Percentiles rank a stretch among this genome's conserved stretches.
Evolutionary conservation across 2,888 invertebrate genomes (phyloP).

Genomic region (Plutella xylostella): DNA sequence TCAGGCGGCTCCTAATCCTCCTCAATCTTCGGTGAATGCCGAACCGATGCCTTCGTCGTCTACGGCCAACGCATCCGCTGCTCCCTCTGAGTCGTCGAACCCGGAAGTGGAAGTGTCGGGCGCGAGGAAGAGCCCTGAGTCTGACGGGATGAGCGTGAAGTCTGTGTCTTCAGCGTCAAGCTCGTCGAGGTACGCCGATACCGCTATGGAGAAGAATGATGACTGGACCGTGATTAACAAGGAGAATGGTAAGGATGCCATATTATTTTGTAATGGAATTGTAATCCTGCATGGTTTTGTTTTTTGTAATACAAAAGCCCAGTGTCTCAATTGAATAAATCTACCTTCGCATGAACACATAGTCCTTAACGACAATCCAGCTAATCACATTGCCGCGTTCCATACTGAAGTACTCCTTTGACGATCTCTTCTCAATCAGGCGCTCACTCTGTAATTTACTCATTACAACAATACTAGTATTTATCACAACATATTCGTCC

Average conservation of each 20-base stretch:
- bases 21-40: not conserved
- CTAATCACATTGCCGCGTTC: no score
- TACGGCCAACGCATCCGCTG: not conserved
- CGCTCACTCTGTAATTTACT: no score
- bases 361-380: no score
- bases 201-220: constrained; percentile 40
- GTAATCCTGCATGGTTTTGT: constrained; percentile 9
- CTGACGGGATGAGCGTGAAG: constrained; percentile 15
- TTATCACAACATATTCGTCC: no score
- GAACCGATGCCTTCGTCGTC: not conserved
- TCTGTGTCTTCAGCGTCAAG: constrained; percentile 21
- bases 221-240: constrained; percentile 54
- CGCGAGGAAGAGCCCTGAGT: constrained; percentile 22
- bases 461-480: no score
- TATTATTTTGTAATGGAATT: constrained; percentile 3
- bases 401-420: no score
- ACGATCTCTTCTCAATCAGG: no score
- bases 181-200: constrained; percentile 25
- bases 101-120: constrained; percentile 12
- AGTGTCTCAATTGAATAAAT: no score
- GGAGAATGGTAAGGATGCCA: constrained; percentile 42
- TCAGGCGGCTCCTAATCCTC: not conserved
- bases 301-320: no score
- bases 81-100: not conserved
- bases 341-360: no score